phyloP scores from a whole-genome alignment of 2,888 invertebrate species.

The Labia minor region DNA sequence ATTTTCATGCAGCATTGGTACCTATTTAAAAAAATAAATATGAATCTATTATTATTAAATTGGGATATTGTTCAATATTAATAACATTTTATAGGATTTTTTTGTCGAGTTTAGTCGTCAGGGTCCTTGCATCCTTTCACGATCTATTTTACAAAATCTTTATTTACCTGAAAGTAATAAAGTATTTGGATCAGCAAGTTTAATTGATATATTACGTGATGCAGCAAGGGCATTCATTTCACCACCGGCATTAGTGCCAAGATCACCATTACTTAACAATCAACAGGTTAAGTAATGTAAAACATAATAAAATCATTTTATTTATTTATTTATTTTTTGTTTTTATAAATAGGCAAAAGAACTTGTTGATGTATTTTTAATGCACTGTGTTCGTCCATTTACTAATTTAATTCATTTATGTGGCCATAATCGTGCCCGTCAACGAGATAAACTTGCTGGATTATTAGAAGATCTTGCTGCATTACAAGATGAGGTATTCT shows the following conservation, averaged over 20 bases:
- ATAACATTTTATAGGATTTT: slow-evolving; percentile 57
- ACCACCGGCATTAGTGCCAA: slow-evolving; percentile 74
- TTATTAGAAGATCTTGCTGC: slow-evolving; percentile 82
- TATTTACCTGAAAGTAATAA: slow-evolving; percentile 47
- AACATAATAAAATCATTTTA: neutral
- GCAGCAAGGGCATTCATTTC: slow-evolving; percentile 79
- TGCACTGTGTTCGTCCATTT: slow-evolving; percentile 77
- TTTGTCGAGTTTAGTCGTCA: slow-evolving; percentile 86
- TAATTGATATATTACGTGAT: slow-evolving; percentile 74
- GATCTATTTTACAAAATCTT: slow-evolving; percentile 76
- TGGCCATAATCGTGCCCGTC: slow-evolving; percentile 91
- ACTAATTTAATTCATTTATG: slow-evolving; percentile 75
- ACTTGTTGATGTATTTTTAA: slow-evolving; percentile 78
- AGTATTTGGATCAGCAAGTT: slow-evolving; percentile 49
- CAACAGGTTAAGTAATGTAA: slow-evolving; percentile 42
- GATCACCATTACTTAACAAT: slow-evolving; percentile 54
- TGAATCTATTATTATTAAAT: too few species aligned
- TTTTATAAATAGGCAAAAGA: slow-evolving; percentile 54
- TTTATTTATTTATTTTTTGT: slow-evolving; percentile 18
- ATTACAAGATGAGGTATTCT: slow-evolving; percentile 78
- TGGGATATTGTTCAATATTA: too few species aligned
- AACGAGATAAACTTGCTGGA: slow-evolving; percentile 84
- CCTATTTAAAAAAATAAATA: too few species aligned
- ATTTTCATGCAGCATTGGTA: slow-evolving; percentile 75
- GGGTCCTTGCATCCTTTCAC: slow-evolving; percentile 80